Conservation (phyloP, 2,888 invertebrate species). For the Scaptomyza tumidula region DNA sequence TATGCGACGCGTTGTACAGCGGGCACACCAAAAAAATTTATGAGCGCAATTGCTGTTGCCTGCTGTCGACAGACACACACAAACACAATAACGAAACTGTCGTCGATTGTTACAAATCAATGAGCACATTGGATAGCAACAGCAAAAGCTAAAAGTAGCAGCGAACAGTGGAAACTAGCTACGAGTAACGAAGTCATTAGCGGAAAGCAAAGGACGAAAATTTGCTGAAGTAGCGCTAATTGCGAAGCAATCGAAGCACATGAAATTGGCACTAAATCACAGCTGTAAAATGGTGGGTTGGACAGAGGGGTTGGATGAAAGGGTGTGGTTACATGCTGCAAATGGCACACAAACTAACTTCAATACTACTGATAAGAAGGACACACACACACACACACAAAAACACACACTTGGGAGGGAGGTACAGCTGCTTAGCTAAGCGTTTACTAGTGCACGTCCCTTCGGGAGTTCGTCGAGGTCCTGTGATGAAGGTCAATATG, state of each 20-base stretch:
- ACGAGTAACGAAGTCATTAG: slow-evolving; percentile 48
- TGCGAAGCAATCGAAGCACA: slow-evolving; percentile 74
- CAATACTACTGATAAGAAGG: not conserved
- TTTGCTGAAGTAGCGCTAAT: slow-evolving; percentile 76
- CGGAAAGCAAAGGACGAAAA: slow-evolving; percentile 36
- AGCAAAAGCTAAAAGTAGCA: not conserved
- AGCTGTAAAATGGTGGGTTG: slow-evolving; percentile 11
- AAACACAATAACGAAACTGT: slow-evolving; percentile 56
- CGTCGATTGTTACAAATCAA: slow-evolving; percentile 60
- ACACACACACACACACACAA: slow-evolving; percentile 22
- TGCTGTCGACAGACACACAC: slow-evolving; percentile 24
- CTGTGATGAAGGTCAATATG: slow-evolving; percentile 75
- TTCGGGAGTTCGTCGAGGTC: slow-evolving; percentile 43
- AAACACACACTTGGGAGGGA: slow-evolving; percentile 17
- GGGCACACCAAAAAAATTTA: slow-evolving; percentile 51
- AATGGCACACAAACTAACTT: slow-evolving; percentile 32
- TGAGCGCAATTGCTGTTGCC: slow-evolving; percentile 37
- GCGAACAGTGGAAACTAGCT: not conserved
- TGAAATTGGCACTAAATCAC: slow-evolving; percentile 67
- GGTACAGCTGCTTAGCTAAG: slow-evolving; percentile 50
- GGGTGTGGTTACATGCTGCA: slow-evolving; percentile 15
- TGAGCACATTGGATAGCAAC: slow-evolving; percentile 32
- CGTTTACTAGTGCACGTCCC: slow-evolving; percentile 35
- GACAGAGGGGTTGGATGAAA: too few relatives aligned
- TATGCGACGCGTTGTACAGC: slow-evolving; percentile 62